These are phyloP conservation scores for Cephonodes hylas DNA, from an alignment of 2,888 invertebrate genomes.

Conservation along the genomic window DNA sequence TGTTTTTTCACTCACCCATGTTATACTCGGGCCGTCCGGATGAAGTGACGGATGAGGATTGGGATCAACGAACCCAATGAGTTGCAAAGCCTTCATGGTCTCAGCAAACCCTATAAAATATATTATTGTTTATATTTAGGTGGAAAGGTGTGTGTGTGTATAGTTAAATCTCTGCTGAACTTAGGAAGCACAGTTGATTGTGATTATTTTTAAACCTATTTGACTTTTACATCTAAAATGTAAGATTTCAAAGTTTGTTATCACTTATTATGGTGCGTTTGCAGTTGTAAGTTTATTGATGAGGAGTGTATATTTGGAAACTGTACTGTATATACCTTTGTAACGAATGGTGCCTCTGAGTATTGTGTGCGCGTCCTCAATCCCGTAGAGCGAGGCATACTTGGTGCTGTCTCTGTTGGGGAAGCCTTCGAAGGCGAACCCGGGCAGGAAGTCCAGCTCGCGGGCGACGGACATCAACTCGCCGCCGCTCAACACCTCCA, in stretches of 20 bases:
- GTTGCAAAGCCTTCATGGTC: constrained; percentile 92
- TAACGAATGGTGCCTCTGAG: constrained; percentile 97
- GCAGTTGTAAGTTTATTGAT: too few species aligned
- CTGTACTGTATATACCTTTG: constrained; percentile 72
- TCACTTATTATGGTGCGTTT: neutral
- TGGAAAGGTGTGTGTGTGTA: neutral
- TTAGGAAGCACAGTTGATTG: too few species aligned
- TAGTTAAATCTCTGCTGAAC: too few species aligned
- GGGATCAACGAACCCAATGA: constrained; percentile 92
- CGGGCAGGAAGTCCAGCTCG: constrained; percentile 94
- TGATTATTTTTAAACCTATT: too few species aligned
- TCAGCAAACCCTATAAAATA: constrained; percentile 88
- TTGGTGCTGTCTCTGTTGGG: constrained; percentile 97
- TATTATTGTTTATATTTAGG: neutral
- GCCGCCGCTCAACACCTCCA: constrained; percentile 94
- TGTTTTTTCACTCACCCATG: constrained; percentile 87
- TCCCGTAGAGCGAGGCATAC: constrained; percentile 93
- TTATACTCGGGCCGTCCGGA: constrained; percentile 96
- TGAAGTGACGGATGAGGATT: constrained; percentile 95
- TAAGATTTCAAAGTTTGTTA: too few species aligned
- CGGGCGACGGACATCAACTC: constrained; percentile 91
- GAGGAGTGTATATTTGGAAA: neutral
- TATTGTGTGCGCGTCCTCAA: constrained; percentile 92
- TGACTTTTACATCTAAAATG: too few species aligned
- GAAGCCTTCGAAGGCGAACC: constrained; percentile 97